Evolutionary conservation across 1,140 invertebrate species (phyloP), one percentile per base, ranked within the genome.

Genomic region (Sweltsa coloradensis): DNA sequence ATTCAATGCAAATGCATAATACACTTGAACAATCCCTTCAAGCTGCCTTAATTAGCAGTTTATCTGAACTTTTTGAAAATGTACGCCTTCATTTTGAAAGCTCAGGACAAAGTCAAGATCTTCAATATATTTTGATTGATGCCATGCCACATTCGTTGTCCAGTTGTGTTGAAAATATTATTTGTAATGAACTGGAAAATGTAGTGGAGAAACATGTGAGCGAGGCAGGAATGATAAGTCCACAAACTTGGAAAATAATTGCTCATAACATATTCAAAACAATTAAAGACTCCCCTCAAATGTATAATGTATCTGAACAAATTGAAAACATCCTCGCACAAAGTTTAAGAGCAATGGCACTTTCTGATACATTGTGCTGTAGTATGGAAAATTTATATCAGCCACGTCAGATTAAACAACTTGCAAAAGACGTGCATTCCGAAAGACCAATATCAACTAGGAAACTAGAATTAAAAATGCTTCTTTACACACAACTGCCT

Each of bases 231-330:
- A n/a, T n/a, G n/a, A n/a, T n/a, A n/a, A n/a, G n/a, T n/a, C 18
- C 41, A 24, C 23, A 45, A 19, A 34, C 29, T 22, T 45, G 43
- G 43, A 45, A 45, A 45, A 25, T 45, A 2, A 27, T 31, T n/a
- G 19, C 43, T 14, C 18, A 25, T 9, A 34, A 34, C 4, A 16
- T 45, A 22, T 6, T 21, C 7, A 34, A 45, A 7, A 6, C 25
- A 16, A 21, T 45, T 3, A 45, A 45, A 3, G 2, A 34, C 16
- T 45, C 43, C 11, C 43, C 43, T 6, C 4, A 23, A 3, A 25
- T 45, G 19, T 7, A 7, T 11, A 14, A 14, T 31, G 29, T 45
- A 27, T 16, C 34, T 16, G 14, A 45, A n/a, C 19, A 31, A 18
- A 31, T 45, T 23, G 22, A 34, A 14, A 7, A 19, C 7, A 7